Evolutionary conservation across 2,888 invertebrate genomes (phyloP), one percentile per base, ranked within the genome.

Genomic region (Charanyca ferruginea): DNA sequence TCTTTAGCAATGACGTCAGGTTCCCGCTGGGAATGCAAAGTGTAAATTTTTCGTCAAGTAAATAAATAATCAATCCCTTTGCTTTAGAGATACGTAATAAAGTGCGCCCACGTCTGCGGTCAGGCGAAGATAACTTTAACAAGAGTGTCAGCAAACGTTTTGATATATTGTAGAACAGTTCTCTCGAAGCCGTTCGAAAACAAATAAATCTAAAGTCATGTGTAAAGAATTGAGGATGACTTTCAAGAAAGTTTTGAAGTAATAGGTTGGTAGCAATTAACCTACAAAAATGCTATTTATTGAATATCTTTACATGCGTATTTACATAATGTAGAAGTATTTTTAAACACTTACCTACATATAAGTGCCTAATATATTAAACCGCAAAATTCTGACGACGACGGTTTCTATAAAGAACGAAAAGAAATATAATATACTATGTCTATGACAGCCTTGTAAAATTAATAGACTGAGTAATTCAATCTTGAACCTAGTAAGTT

Each of bases 71-170:
- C 65, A 70, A 73, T 70, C 70, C 76, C 61, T 77, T 79, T 78
- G 60, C 71, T 80, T 82, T 75, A 52, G 66, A 74, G 75, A 77
- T 85, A 75, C 61, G 67, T 86, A 86, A 87, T 87, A 86, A 89
- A 85, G 79, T 83, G 83, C 81, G 72, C 83, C 83, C 85, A 83
- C 83, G 78, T 83, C 62, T 85, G 86, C 66, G 85, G 87, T 86
- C 76, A 79, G 60, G 63, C 66, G 74, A 70, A 71, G 86, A 85
- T 87, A 87, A 84, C 77, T 84, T 86, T 80, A 80, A 83, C 78
- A 79, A 79, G 80, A 64, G 77, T 73, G 79, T 73, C 69, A 66
- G 68, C 69, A 52, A 71, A 55, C 66, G 65, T 79, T 73, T 83
- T 87, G 77, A 85, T 83, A 79, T 79, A 85, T 84, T 75, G 67